Percentiles rank a stretch among this genome's conserved stretches.
phyloP scores from a whole-genome alignment of 2,113 vertebrate genomes.

The Ceyx margarethae region DNA sequence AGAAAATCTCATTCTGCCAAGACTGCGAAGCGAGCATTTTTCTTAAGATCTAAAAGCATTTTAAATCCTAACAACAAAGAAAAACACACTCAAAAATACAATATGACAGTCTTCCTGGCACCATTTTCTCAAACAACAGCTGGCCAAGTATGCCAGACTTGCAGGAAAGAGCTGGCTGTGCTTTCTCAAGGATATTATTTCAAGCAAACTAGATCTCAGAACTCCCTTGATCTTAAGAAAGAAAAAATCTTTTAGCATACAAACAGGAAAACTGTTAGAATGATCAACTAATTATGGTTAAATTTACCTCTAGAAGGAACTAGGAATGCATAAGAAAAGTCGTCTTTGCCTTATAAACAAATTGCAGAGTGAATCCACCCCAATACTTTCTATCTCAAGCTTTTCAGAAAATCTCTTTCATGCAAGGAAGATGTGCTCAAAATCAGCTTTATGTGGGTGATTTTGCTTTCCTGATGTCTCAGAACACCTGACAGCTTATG shows the following conservation, averaged over 20 bases:
- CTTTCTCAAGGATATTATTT: neutral
- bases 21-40: neutral
- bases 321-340: neutral
- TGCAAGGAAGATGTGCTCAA: neutral
- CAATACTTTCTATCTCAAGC: neutral
- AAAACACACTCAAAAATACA: neutral
- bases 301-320: neutral
- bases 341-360: neutral
- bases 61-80: neutral
- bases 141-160: neutral
- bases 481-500: neutral
- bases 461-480: neutral
- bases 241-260: neutral
- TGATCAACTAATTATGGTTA: neutral
- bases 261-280: neutral
- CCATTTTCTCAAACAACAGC: constrained; percentile 43
- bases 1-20: neutral
- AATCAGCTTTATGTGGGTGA: neutral
- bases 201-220: constrained; percentile 35
- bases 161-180: neutral
- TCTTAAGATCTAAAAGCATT: neutral
- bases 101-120: constrained; percentile 22
- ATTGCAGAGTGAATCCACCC: neutral
- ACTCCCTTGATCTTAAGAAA: constrained; percentile 8
- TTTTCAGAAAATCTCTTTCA: neutral